Evolutionary conservation across 2,113 vertebrate species (phyloP).

Genomic region (Datnioides undecimradiatus): DNA sequence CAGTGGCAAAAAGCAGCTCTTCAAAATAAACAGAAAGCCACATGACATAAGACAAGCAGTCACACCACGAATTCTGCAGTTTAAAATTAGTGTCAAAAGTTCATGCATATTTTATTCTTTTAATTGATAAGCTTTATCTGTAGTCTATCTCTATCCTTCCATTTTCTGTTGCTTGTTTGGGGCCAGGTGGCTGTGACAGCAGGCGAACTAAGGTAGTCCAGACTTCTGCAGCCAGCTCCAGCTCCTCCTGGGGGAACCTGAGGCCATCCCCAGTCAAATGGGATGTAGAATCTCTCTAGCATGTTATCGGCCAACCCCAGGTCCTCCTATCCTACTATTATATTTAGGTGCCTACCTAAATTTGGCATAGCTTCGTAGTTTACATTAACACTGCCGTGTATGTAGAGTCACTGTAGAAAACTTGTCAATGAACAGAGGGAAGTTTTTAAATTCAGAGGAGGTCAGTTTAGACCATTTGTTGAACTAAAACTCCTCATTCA

Average conservation of each 20-base stretch:
- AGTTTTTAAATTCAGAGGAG: too few species aligned
- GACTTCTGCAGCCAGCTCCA: too few species aligned
- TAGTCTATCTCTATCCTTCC: neutral
- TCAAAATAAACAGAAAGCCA: neutral
- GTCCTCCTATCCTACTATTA: neutral
- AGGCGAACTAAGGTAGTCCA: neutral
- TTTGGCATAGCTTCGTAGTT: neutral
- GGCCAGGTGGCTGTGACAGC: neutral
- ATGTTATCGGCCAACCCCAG: neutral
- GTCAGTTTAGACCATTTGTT: too few species aligned
- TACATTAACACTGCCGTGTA: neutral
- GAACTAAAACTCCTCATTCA: too few species aligned
- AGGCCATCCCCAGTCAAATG: neutral
- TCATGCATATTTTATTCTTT: neutral
- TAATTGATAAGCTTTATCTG: neutral
- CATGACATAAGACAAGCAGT: neutral
- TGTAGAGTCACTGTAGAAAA: neutral
- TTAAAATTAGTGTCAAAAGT: neutral
- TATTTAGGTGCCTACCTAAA: neutral
- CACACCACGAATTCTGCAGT: neutral
- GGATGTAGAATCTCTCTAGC: neutral
- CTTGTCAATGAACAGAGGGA: too few species aligned
- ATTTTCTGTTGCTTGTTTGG: neutral
- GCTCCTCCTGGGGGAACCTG: neutral
- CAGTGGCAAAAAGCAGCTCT: slow-evolving; percentile 11